phyloP scores from a whole-genome alignment of 2,797 vertebrate genomes.

The Myotis findleyi region DNA sequence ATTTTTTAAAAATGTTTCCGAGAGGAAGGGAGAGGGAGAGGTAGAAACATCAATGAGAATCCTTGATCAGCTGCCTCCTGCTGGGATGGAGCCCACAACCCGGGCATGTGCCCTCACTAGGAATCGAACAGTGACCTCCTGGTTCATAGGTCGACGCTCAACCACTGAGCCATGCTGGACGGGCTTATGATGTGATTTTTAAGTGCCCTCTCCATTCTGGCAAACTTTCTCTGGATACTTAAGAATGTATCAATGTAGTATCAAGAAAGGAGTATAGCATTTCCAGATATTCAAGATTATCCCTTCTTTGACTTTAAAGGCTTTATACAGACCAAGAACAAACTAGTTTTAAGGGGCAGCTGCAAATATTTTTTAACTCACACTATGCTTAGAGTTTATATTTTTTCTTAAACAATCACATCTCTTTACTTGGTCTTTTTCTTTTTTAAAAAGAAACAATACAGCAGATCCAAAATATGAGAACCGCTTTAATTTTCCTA shows the following conservation, averaged over 20 bases:
- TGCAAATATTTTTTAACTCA: constrained; percentile 40
- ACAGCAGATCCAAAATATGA: neutral
- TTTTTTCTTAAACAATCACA: neutral
- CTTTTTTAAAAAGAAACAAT: neutral
- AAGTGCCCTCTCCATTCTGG: neutral
- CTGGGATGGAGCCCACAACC: no score
- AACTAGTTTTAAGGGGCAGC: neutral
- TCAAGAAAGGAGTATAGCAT: constrained; percentile 7
- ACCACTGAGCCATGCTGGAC: no score
- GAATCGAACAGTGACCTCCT: no score
- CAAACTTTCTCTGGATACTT: constrained; percentile 5
- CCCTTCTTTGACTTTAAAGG: neutral
- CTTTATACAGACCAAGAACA: neutral
- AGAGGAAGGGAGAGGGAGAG: no score
- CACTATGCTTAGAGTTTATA: neutral
- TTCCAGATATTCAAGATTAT: constrained; percentile 28
- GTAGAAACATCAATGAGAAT: no score
- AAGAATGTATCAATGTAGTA: neutral
- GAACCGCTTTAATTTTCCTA: neutral
- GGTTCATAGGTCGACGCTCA: no score
- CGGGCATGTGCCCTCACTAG: no score
- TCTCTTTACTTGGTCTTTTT: neutral
- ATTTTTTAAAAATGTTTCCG: neutral
- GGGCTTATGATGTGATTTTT: neutral
- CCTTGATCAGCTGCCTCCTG: no score